These are phyloP conservation scores for Dicaeum eximium DNA, from an alignment of 2,113 vertebrate genomes.

Conservation along the genomic window DNA sequence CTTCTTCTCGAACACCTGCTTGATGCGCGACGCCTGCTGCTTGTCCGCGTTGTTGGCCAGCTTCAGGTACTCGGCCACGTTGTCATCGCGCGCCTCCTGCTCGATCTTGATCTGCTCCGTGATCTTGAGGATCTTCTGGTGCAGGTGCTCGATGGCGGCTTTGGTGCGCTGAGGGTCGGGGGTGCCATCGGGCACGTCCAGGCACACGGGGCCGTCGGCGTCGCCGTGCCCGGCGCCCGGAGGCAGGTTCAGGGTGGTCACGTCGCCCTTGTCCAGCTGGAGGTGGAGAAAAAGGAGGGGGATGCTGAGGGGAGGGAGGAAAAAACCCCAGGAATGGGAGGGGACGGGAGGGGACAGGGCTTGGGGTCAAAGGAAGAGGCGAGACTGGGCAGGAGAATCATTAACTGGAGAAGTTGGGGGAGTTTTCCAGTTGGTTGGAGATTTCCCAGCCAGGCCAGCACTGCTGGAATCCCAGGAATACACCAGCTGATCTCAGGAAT, in stretches of 20 bases:
- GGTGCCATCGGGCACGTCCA: conserved; percentile 81
- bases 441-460: neutral
- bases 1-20: conserved; percentile 99
- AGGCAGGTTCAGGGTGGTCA: conserved; percentile 78
- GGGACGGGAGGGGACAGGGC: neutral
- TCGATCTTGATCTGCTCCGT: conserved; percentile 98
- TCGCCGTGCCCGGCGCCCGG: conserved; percentile 81
- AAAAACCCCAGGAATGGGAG: neutral
- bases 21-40: conserved; percentile 94
- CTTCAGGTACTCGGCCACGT: conserved; percentile 97
- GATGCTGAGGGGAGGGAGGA: neutral
- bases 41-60: conserved; percentile 96
- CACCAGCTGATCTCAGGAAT: neutral
- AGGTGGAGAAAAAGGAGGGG: neutral
- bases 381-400: neutral
- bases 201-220: conserved; percentile 85
- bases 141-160: conserved; percentile 91
- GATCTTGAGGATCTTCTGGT: conserved; percentile 98
- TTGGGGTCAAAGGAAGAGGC: too few species aligned
- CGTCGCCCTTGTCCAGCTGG: conserved; percentile 94
- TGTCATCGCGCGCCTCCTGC: conserved; percentile 96
- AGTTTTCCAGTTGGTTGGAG: neutral
- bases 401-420: neutral
- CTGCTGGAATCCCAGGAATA: neutral
- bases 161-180: conserved; percentile 89